Percentiles rank a stretch among this genome's conserved stretches.
Evolutionary conservation across 2,113 vertebrate species (phyloP).

Genomic region (Emberiza fucata): DNA sequence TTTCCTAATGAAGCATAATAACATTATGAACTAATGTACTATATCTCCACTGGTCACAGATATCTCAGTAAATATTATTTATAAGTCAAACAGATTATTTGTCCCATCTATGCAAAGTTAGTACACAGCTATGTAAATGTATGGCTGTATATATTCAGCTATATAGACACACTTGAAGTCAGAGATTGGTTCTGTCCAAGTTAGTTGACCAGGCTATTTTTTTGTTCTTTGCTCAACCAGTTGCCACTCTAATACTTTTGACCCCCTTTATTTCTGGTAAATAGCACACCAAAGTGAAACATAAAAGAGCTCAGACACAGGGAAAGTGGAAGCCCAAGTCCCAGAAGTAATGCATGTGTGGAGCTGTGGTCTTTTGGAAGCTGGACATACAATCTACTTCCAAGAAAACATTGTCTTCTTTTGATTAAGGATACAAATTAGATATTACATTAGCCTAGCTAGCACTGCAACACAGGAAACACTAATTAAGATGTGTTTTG

Average conservation of each 20-base stretch:
- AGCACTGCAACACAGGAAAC: background rate
- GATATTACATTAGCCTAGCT: background rate
- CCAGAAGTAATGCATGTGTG: background rate
- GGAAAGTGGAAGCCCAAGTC: background rate
- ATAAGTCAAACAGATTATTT: background rate
- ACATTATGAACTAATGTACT: background rate
- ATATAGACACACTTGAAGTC: background rate
- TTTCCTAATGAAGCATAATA: background rate
- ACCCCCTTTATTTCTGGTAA: background rate
- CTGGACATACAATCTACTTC: background rate
- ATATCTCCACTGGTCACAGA: background rate
- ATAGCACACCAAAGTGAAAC: background rate
- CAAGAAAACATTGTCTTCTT: background rate
- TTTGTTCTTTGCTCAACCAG: background rate
- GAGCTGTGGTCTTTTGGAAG: background rate
- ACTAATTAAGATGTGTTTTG: constrained; percentile 55
- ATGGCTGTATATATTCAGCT: background rate
- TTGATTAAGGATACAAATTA: constrained; percentile 15
- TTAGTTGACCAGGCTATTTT: background rate
- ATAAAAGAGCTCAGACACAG: background rate
- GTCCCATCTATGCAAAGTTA: background rate
- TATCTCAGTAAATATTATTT: background rate
- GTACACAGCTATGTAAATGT: background rate
- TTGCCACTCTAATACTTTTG: background rate
- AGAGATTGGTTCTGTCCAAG: background rate